phyloP scores from a whole-genome alignment of 2,113 vertebrate genomes.

The Spheniscus mendiculus region DNA sequence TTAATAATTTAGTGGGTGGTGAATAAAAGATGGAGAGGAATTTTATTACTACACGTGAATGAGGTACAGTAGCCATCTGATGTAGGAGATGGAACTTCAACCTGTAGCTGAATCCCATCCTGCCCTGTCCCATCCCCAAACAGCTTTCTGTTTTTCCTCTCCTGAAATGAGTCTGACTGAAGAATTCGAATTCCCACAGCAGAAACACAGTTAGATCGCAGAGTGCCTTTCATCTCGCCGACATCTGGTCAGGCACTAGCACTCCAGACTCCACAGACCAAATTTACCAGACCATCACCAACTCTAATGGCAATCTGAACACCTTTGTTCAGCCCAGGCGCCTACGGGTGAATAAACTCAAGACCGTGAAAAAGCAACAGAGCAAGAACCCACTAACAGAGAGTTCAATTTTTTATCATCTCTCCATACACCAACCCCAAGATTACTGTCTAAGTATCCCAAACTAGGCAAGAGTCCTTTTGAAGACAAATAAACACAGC shows the following conservation, averaged over 20 bases:
- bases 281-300: background rate
- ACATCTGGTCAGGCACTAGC: background rate
- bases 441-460: background rate
- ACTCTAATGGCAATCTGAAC: background rate
- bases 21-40: background rate
- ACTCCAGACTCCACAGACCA: background rate
- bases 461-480: background rate
- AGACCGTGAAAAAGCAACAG: background rate
- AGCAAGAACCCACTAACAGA: background rate
- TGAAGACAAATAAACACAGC: background rate
- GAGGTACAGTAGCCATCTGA: background rate
- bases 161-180: background rate
- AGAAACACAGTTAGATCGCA: background rate
- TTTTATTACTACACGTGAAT: background rate
- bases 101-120: background rate
- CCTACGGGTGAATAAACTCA: background rate
- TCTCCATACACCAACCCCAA: background rate
- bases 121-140: background rate
- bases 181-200: background rate
- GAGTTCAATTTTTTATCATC: background rate
- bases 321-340: background rate
- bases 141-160: background rate
- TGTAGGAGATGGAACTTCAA: background rate
- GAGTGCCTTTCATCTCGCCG: fast-evolving
- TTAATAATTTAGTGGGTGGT: background rate